phyloP scores from a whole-genome alignment of 2,888 invertebrate species.

The Epirrhoe tristata region DNA sequence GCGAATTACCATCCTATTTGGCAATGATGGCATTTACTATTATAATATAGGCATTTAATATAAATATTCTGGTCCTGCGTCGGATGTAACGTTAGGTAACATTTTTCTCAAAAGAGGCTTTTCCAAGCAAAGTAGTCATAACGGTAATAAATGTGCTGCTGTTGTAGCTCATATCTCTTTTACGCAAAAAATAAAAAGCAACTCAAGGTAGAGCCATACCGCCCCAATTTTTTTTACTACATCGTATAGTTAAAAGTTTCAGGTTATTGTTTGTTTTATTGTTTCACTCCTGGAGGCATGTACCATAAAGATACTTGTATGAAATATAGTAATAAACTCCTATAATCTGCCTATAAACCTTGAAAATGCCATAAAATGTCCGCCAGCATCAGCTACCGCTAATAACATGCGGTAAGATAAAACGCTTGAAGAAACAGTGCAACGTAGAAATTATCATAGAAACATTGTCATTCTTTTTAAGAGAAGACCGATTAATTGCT shows the following conservation, averaged over 20 bases:
- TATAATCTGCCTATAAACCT: conserved; percentile 39
- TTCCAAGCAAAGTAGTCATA: conserved; percentile 31
- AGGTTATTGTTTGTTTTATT: conserved; percentile 33
- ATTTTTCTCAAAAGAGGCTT: conserved; percentile 34
- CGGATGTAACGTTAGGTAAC: conserved; percentile 17
- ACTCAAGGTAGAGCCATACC: conserved; percentile 19
- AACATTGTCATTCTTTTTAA: conserved; percentile 3
- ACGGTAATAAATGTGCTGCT: conserved; percentile 32
- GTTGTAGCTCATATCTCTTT: conserved; percentile 28
- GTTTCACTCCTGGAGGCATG: conserved; percentile 23
- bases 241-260: conserved; percentile 33
- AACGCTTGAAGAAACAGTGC: background rate
- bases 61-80: conserved; percentile 11
- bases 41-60: too few relatives aligned
- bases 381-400: conserved; percentile 5
- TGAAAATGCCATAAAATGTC: conserved; percentile 32
- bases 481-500: background rate
- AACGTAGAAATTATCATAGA: background rate
- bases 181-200: conserved; percentile 29
- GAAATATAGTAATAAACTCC: conserved; percentile 45
- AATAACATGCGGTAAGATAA: conserved; percentile 16
- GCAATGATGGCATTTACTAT: conserved; percentile 14
- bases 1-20: conserved; percentile 9
- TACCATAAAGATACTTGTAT: conserved; percentile 39
- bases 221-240: conserved; percentile 29